Conservation (phyloP, 2,797 vertebrate genomes). For the Perdix hodgsoniae region DNA sequence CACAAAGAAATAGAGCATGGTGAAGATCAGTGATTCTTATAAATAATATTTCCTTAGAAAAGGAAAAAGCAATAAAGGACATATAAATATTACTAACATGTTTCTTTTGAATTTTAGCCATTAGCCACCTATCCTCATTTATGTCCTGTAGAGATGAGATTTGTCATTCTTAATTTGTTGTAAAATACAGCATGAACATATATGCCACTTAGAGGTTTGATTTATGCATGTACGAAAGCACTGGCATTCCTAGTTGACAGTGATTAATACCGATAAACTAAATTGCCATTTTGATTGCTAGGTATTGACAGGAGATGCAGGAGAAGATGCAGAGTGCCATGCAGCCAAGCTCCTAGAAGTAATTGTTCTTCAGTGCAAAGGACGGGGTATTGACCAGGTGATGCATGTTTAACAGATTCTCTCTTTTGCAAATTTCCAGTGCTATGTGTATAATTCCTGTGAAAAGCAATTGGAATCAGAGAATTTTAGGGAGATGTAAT, state of each 20-base stretch:
- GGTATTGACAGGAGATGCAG: conserved; percentile 92
- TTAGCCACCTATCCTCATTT: neutral
- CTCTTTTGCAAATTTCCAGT: neutral
- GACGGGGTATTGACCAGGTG: conserved; percentile 96
- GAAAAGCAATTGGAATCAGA: neutral
- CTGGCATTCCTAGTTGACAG: neutral
- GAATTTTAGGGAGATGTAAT: neutral
- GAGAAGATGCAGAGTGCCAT: conserved; percentile 95
- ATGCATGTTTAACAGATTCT: neutral
- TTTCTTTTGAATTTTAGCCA: neutral
- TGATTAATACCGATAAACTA: neutral
- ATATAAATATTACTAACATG: neutral
- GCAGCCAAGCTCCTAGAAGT: conserved; percentile 97
- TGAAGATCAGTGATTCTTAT: neutral
- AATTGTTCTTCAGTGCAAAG: conserved; percentile 95
- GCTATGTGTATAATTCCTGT: neutral
- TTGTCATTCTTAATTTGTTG: neutral
- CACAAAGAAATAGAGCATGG: neutral
- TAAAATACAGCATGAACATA: neutral
- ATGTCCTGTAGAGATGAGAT: neutral
- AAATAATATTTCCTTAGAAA: neutral
- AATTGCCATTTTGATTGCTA: conserved; percentile 58
- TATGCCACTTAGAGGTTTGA: neutral
- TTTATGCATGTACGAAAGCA: neutral
- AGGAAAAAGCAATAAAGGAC: neutral